Evolutionary conservation across 2,888 invertebrate genomes (phyloP).

Genomic region (Eretmocerus hayati): DNA sequence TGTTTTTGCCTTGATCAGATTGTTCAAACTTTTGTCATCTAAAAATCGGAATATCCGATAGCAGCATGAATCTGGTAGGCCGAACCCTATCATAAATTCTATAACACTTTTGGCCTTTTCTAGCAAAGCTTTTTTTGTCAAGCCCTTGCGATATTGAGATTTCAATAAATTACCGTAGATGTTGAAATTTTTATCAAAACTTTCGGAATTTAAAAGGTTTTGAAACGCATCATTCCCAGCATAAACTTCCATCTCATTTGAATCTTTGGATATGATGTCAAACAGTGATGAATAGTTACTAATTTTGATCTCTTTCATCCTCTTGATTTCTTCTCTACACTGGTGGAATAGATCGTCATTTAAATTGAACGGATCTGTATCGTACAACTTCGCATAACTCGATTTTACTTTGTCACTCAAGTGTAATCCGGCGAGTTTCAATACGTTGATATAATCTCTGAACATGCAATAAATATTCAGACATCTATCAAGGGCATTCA

Average conservation of each 20-base stretch:
- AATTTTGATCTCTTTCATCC: conserved; percentile 10
- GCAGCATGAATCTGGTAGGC: conserved; percentile 7
- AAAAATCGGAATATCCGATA: conserved; percentile 9
- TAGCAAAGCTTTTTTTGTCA: conserved; percentile 3
- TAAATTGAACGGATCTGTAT: background rate
- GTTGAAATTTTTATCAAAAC: conserved; percentile 10
- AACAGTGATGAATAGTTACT: conserved; percentile 1
- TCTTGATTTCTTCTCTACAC: conserved; percentile 13
- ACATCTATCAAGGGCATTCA: conserved; percentile 5
- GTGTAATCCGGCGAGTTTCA: conserved; percentile 4
- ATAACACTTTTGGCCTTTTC: conserved; percentile 8
- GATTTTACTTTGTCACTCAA: conserved; percentile 7
- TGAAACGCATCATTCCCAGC: conserved; percentile 7
- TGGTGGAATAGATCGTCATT: conserved; percentile 11
- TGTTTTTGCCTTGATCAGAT: conserved; percentile 9
- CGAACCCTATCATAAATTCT: conserved; percentile 4
- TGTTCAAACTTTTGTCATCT: background rate
- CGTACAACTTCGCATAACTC: conserved; percentile 1
- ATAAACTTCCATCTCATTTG: conserved; percentile 12
- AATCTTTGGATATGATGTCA: conserved; percentile 11
- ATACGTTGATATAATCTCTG: conserved; percentile 9
- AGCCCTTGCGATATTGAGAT: conserved; percentile 10
- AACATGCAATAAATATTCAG: conserved; percentile 7
- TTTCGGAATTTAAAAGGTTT: conserved; percentile 2
- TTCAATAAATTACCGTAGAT: conserved; percentile 12